Conservation (phyloP, 2,797 vertebrate species). For the Hippocampus kuda region DNA sequence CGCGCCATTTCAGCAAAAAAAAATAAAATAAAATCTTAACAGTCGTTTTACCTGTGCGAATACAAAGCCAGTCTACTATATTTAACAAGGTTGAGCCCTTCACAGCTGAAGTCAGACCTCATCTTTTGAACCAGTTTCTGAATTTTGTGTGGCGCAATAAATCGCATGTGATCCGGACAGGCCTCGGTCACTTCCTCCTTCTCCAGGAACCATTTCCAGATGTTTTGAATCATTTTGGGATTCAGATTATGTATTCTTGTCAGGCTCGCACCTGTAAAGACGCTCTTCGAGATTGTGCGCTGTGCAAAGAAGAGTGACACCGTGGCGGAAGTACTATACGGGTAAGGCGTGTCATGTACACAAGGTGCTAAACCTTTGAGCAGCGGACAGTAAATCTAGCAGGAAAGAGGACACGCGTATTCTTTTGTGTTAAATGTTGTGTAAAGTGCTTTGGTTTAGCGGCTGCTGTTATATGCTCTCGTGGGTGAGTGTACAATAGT, state of each 20-base stretch:
- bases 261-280: background rate
- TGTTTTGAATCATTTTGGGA: background rate
- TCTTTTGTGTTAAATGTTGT: no score
- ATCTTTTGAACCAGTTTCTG: background rate
- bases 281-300: background rate
- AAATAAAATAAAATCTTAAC: no score
- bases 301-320: background rate
- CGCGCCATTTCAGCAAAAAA: no score
- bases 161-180: background rate
- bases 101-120: background rate
- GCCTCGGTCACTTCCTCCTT: background rate
- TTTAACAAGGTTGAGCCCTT: background rate
- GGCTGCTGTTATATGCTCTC: background rate
- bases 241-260: background rate
- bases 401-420: background rate
- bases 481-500: background rate
- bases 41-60: background rate
- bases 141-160: background rate
- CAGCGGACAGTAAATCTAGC: background rate
- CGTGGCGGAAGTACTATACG: background rate
- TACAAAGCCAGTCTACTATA: background rate
- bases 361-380: background rate
- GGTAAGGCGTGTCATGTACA: background rate
- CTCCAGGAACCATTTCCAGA: background rate
- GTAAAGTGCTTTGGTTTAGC: no score